Base-by-base conservation (phyloP, 2,888 invertebrate genomes). In the Aleiodes testaceus region DNA sequence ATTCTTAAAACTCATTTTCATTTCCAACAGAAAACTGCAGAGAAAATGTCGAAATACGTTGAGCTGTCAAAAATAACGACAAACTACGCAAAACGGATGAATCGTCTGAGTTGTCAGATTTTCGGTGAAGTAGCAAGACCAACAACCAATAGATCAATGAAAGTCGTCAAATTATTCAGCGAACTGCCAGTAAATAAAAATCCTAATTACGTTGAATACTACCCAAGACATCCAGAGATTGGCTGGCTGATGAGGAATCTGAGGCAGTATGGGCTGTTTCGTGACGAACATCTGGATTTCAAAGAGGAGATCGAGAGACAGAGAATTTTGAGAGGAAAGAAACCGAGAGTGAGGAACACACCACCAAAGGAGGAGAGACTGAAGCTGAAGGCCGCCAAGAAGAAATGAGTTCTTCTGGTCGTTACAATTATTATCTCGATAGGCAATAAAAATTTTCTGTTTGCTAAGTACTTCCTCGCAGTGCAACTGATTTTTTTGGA, bases 241-340 rank as follows among this genome's bases (percentile, higher is more conserved):
- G 91, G 92, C 75, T 81, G 88, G 49, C 88, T 97, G 1, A 95
- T 96, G 93, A 88, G 89, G 75, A 89, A 91, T 77, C 88, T 97
- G 45, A 88, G 96, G 14, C 89, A 91, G 72, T 95, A 95, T 80
- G 96, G 96, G 0, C 88, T 96, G 3, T 96, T 90, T 86, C 90
- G 96, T 72, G 96, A 97, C 82, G 97, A 97, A 84, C 97, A 97
- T 87, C 90, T 93, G 83, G 97, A 97, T 87, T 97, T 96, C 83
- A 92, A 92, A 78, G 96, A 97, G 64, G 97, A 97, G 88, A 95
- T 95, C 92, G 90, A 90, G 77, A 90, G 96, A 70, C 88, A 95
- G 79, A 89, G 94, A 70, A 92, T 90, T 70, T 88, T 97, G 14
- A 88, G 95, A 70, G 97, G 97, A 9, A 97, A 96, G 73, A 72